These are phyloP conservation scores for Lucilia sericata DNA, from an alignment of 1,140 invertebrate species.

Conservation along the genomic window DNA sequence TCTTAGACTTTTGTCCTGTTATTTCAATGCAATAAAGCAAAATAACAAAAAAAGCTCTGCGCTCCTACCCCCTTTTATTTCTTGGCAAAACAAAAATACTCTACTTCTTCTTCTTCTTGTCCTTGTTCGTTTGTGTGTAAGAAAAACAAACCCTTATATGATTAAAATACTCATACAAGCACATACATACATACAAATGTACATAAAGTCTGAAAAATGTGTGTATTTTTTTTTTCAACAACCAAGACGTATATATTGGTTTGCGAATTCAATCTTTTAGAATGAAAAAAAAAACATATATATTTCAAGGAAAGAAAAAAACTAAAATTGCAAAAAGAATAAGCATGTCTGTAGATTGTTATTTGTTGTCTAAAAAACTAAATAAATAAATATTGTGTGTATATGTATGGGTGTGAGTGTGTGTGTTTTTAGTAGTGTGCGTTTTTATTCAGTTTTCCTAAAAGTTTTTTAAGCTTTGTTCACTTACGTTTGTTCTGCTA, in stretches of 20 bases:
- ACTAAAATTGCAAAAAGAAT: background rate
- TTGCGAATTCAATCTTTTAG: constrained; percentile 5
- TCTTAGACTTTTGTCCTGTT: constrained; percentile 38
- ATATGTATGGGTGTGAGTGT: background rate
- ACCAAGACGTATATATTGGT: background rate
- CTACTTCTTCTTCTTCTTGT: too few species aligned
- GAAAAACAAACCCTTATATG: constrained; percentile 25
- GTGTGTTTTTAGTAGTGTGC: background rate
- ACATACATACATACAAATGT: background rate
- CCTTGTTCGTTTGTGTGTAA: background rate
- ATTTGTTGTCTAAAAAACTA: constrained; percentile 9
- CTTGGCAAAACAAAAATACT: background rate
- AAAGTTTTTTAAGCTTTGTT: background rate
- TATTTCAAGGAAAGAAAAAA: constrained; percentile 22
- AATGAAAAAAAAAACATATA: background rate
- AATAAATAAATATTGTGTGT: background rate
- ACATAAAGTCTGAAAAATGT: background rate
- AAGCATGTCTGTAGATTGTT: background rate
- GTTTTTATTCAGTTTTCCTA: constrained; percentile 2
- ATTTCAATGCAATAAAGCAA: constrained; percentile 30
- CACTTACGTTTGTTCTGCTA: too few species aligned
- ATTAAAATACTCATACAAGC: background rate
- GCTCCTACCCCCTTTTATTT: background rate
- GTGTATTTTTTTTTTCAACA: background rate
- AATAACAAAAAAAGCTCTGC: background rate